Base-by-base conservation (phyloP, 2,113 vertebrate genomes). In the Mionectes macconnelli region DNA sequence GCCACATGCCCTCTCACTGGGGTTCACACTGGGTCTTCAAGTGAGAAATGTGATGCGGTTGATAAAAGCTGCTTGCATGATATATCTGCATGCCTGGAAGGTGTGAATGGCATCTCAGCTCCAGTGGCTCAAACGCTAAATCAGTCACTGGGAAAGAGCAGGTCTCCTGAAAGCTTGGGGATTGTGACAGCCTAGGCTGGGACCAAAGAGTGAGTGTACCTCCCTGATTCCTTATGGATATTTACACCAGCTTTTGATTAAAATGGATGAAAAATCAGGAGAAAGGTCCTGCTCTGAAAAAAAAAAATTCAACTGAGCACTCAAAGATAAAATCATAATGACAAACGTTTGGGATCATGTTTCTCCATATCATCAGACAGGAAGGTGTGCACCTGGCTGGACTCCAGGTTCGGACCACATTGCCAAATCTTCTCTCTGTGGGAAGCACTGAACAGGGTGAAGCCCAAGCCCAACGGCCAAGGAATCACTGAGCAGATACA, bases 361-460 rank as follows among this genome's bases (percentile, higher is more conserved):
- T 81, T 64, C 42, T 75, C 42, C 25, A 55, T 35, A 15, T 68
- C 63, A 23, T 5, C 3, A 16, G 37, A 33, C 11, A 31, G 62
- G 22, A 30, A 59, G 23, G 40, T 19, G 60, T 63, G 50, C 76
- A 47, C 7, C 9, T 12, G 50, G 44, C 63, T 45, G 50, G 64
- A 10, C 39, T 60, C 23, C 69, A 60, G 73, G 73, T 47, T 74
- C 7, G 2, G 74, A 87, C 35, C 60, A 67, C 23, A 27, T 39
- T 3, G 18, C 33, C 4, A 5, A 35, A 84, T 4, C 33, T 53
- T n/a, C 37, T 59, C 55, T 39, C 28, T 0, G 0, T 4, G 13
- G 8, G 0, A 9, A 30, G 21, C 81, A 66, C 23, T 8, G 19
- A 72, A 9, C 3, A 44, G 16, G 22, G 17, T 15, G 37, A 79